phyloP scores from a whole-genome alignment of 2,888 invertebrate genomes.

The Neelides folsomi region DNA sequence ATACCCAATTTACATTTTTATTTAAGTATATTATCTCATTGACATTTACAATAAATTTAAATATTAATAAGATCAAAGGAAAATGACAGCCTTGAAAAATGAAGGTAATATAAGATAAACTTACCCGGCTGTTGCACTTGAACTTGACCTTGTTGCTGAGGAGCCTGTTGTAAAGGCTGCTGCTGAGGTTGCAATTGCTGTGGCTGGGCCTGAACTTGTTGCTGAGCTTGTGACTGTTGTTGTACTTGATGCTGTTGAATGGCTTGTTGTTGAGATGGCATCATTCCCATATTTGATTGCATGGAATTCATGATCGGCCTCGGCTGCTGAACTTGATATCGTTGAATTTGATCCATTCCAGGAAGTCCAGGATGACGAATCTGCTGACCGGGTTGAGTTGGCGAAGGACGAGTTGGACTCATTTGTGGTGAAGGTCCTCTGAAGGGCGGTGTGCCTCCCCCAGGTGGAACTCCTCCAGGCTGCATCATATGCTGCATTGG shows the following conservation, averaged over 20 bases:
- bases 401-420: slow-evolving; percentile 24
- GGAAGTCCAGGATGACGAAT: slow-evolving; percentile 30
- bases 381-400: slow-evolving; percentile 15
- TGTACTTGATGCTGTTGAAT: slow-evolving; percentile 15
- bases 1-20: too few relatives aligned
- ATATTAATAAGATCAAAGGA: neutral
- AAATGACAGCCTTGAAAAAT: neutral
- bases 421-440: slow-evolving; percentile 27
- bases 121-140: slow-evolving; percentile 9
- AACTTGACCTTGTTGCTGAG: slow-evolving; percentile 30
- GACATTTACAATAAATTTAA: neutral
- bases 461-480: slow-evolving; percentile 29
- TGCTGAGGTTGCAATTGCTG: slow-evolving; percentile 29
- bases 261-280: slow-evolving; percentile 18
- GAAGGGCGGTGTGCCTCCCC: slow-evolving; percentile 27
- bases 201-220: slow-evolving; percentile 34
- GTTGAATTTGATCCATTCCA: slow-evolving; percentile 41
- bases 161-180: slow-evolving; percentile 28
- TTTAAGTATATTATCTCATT: too few relatives aligned
- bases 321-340: slow-evolving; percentile 39
- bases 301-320: slow-evolving; percentile 31
- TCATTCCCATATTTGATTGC: slow-evolving; percentile 15
- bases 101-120: neutral
- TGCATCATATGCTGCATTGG: slow-evolving; percentile 49
- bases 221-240: slow-evolving; percentile 33